phyloP scores from a whole-genome alignment of 2,797 vertebrate species.

The Argya squamiceps region DNA sequence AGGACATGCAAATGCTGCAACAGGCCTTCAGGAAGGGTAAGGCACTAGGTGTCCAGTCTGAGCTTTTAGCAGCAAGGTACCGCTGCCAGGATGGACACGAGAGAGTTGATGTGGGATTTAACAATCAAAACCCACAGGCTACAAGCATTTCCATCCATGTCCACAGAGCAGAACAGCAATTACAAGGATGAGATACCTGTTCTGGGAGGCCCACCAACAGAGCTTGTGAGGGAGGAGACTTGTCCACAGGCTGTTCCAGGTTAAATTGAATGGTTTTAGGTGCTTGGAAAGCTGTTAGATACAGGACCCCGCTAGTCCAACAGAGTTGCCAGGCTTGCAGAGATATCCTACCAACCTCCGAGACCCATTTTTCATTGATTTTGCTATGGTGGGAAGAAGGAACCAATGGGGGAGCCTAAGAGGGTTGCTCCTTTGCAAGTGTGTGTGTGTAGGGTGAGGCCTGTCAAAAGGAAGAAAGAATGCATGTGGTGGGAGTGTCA shows the following conservation, averaged over 20 bases:
- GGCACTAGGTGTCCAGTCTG: background rate
- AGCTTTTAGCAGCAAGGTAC: background rate
- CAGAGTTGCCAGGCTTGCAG: background rate
- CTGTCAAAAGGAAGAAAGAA: constrained; percentile 17
- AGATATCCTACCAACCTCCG: background rate
- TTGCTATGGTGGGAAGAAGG: background rate
- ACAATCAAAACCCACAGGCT: background rate
- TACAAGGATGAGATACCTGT: background rate
- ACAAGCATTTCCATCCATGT: fast-evolving
- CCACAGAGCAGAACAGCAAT: background rate
- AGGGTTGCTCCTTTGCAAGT: background rate
- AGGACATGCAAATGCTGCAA: background rate
- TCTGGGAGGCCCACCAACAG: background rate
- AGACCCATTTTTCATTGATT: background rate
- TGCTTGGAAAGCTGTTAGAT: background rate
- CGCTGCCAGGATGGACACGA: background rate
- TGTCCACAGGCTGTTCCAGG: background rate
- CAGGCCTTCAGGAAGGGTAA: background rate
- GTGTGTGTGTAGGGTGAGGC: background rate
- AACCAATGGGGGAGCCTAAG: background rate
- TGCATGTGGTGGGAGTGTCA: constrained; percentile 9
- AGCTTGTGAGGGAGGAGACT: background rate
- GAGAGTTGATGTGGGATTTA: background rate
- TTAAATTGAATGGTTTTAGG: background rate
- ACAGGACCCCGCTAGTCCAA: background rate